These are phyloP conservation scores for Cnemophilus loriae DNA, from an alignment of 2,113 vertebrate genomes.

Conservation along the genomic window DNA sequence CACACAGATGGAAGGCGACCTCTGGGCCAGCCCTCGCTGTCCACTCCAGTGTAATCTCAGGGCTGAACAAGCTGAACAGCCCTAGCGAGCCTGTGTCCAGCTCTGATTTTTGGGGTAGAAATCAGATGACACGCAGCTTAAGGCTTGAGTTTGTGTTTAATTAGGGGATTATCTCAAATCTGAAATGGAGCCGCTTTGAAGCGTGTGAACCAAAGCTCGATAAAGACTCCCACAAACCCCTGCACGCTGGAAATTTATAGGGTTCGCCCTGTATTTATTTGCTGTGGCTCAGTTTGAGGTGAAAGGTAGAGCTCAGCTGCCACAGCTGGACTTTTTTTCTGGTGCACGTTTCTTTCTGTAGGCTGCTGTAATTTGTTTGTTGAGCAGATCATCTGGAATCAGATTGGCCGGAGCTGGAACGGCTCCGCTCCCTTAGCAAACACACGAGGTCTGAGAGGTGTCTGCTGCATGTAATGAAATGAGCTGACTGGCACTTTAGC, in stretches of 20 bases:
- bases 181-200: slow-evolving; percentile 43
- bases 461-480: slow-evolving; percentile 24
- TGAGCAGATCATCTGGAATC: not conserved
- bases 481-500: slow-evolving; percentile 58
- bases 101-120: slow-evolving; percentile 34
- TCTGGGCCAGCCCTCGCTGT: not conserved
- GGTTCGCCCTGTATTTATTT: slow-evolving; percentile 4
- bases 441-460: slow-evolving; percentile 12
- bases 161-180: slow-evolving; percentile 58
- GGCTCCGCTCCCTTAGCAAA: slow-evolving; percentile 29
- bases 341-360: not conserved
- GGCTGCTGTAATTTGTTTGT: slow-evolving; percentile 21
- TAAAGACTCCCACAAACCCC: slow-evolving; percentile 27
- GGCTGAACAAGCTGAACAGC: not conserved
- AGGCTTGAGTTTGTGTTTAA: slow-evolving; percentile 40
- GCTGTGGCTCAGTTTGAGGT: not conserved
- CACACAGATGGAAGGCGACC: not conserved
- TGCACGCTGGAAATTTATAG: slow-evolving; percentile 11
- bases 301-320: slow-evolving; percentile 7
- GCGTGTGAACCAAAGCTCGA: slow-evolving; percentile 40
- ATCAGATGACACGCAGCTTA: slow-evolving; percentile 32
- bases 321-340: slow-evolving; percentile 5
- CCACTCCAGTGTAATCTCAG: not conserved
- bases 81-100: not conserved
- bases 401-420: slow-evolving; percentile 5